Percentiles rank a stretch among this genome's conserved stretches.
These are phyloP conservation scores for Dasyurus viverrinus DNA, from an alignment of 2,113 vertebrate genomes.

Conservation along the genomic window DNA sequence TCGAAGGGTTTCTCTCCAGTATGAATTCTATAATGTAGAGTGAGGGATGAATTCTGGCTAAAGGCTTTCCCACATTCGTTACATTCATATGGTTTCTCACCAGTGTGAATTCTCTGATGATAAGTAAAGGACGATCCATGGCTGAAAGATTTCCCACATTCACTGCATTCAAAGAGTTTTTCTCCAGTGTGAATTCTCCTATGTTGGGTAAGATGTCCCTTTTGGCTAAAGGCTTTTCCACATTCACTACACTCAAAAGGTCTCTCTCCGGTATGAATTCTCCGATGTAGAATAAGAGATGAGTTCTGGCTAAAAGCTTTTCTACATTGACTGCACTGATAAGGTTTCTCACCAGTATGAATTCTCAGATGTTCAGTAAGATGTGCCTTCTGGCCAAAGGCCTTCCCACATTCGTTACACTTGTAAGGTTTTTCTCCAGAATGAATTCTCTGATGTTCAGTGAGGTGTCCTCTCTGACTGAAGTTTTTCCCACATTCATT, in stretches of 20 bases:
- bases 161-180: conserved; percentile 66
- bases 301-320: conserved; percentile 67
- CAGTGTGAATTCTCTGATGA: neutral
- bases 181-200: conserved; percentile 68
- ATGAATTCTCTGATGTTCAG: conserved; percentile 29
- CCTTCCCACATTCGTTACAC: conserved; percentile 27
- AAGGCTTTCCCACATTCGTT: neutral
- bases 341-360: neutral
- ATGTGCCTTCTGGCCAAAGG: conserved; percentile 25
- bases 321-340: conserved; percentile 44
- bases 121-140: conserved; percentile 60
- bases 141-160: conserved; percentile 51
- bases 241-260: conserved; percentile 67
- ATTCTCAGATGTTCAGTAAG: conserved; percentile 34
- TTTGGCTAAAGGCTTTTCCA: conserved; percentile 75
- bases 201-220: conserved; percentile 68
- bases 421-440: conserved; percentile 35
- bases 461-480: conserved; percentile 71
- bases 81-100: neutral
- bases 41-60: neutral
- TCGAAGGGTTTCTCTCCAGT: neutral
- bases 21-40: neutral
- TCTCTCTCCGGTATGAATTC: conserved; percentile 73
- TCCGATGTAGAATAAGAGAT: conserved; percentile 71
- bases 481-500: conserved; percentile 78